phyloP scores from a whole-genome alignment of 1,140 invertebrate genomes.

The Myzus persicae region DNA sequence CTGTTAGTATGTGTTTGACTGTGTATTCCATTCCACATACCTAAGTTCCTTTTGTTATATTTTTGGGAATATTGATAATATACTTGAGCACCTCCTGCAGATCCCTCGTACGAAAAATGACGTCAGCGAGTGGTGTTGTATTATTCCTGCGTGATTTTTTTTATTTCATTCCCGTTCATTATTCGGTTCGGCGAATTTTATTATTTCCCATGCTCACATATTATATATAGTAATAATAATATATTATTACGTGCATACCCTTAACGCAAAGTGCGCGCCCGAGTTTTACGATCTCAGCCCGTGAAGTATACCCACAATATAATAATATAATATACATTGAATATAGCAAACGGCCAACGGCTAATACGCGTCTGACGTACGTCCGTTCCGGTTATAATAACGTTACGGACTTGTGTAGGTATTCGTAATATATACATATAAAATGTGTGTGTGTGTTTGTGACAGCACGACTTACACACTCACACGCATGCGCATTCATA shows the following conservation, averaged over 20 bases:
- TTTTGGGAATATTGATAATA: not conserved
- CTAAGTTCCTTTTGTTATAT: too few relatives aligned
- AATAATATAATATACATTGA: not conserved
- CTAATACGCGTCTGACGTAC: conserved; percentile 6
- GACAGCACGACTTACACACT: too few relatives aligned
- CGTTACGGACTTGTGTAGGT: not conserved
- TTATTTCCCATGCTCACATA: not conserved
- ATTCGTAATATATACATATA: not conserved
- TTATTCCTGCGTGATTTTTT: not conserved
- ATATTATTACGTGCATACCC: not conserved
- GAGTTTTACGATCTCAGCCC: not conserved
- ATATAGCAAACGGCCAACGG: conserved; percentile 27
- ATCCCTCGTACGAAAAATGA: not conserved
- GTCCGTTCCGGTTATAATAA: conserved; percentile 27
- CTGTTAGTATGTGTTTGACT: too few relatives aligned
- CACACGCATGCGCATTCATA: not conserved
- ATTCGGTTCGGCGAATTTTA: not conserved
- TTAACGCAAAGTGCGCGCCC: not conserved
- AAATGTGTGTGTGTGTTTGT: too few relatives aligned
- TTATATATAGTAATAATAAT: not conserved
- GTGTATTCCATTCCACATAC: too few relatives aligned
- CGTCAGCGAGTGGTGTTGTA: not conserved
- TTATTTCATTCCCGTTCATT: not conserved
- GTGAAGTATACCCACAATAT: not conserved
- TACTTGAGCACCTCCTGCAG: rapidly evolving